A percentile compares a stretch with the other conserved stretches of the same genome.
Conservation (phyloP, 2,888 invertebrate species). For the Synergus japonicus region DNA sequence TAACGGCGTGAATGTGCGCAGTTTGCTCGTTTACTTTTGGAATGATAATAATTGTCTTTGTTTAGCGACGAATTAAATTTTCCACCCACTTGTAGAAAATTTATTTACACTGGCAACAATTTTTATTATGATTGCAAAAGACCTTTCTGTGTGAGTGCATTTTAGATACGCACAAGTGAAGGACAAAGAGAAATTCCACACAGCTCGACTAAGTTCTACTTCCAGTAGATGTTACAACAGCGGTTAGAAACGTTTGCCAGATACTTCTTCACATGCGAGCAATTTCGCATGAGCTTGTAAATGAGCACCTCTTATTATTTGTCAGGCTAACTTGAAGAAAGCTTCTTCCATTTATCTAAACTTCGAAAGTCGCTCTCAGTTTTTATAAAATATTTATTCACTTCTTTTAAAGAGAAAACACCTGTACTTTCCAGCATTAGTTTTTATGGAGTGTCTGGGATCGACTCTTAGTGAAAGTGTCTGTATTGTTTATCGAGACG, state of each 20-base stretch:
- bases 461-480: background rate
- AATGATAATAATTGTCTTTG: background rate
- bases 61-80: background rate
- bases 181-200: slow-evolving; percentile 11
- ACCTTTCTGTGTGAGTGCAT: background rate
- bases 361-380: background rate
- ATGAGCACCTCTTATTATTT: slow-evolving; percentile 12
- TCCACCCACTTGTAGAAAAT: background rate
- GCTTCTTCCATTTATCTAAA: background rate
- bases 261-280: slow-evolving; percentile 20
- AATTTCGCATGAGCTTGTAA: slow-evolving; percentile 16
- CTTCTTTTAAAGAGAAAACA: background rate
- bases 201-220: background rate
- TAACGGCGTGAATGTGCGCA: background rate
- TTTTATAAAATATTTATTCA: background rate
- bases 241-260: slow-evolving; percentile 2
- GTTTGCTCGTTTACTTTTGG: no score
- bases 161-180: background rate
- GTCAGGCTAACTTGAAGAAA: background rate
- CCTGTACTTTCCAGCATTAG: background rate
- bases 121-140: background rate
- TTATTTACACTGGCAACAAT: background rate
- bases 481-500: background rate
- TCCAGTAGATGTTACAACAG: background rate
- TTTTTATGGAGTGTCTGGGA: background rate